These are phyloP conservation scores for Endomychus coccineus DNA, from an alignment of 2,888 invertebrate genomes.

Conservation along the genomic window DNA sequence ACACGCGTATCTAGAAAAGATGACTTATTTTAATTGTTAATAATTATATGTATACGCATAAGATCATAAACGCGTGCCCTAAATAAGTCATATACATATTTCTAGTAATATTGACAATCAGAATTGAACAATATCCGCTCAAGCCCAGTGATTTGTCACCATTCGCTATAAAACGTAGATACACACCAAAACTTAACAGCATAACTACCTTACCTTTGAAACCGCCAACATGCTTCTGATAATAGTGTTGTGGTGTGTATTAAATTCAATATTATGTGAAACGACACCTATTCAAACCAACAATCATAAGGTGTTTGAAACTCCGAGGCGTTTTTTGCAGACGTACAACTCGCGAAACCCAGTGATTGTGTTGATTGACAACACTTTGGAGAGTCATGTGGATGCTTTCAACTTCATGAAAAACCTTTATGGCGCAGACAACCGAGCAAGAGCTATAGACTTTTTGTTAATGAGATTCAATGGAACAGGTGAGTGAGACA, in stretches of 20 bases:
- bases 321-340: conserved; percentile 20
- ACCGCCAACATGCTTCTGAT: no score
- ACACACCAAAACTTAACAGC: no score
- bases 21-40: conserved; percentile 9
- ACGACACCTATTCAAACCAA: no score
- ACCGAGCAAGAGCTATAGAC: conserved; percentile 21
- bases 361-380: conserved; percentile 32
- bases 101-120: conserved; percentile 12
- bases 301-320: no score
- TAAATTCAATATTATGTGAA: no score
- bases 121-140: conserved; percentile 38
- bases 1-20: conserved; percentile 4
- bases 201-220: no score
- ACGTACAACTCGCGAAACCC: conserved; percentile 23
- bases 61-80: conserved; percentile 12
- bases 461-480: conserved; percentile 36
- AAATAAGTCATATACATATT: conserved; percentile 12
- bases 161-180: no score
- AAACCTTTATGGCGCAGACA: conserved; percentile 19
- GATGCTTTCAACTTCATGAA: conserved; percentile 27
- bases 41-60: conserved; percentile 10
- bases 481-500: conserved; percentile 33
- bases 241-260: no score
- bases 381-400: conserved; percentile 23
- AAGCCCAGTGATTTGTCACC: conserved; percentile 36